Evolutionary conservation across 2,888 invertebrate genomes (phyloP).

Genomic region (Ormia ochracea): DNA sequence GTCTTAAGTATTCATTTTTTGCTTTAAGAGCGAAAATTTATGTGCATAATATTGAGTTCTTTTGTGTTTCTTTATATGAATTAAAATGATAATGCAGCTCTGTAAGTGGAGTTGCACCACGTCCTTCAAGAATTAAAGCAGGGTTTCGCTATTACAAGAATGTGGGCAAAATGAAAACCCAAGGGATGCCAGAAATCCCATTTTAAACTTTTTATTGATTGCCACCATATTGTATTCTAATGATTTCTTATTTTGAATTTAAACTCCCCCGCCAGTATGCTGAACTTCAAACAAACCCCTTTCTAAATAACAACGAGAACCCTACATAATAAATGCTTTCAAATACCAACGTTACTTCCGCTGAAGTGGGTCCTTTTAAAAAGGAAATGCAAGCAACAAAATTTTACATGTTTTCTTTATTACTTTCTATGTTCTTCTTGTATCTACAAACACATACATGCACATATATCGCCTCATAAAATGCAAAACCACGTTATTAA

Average conservation of each 20-base stretch:
- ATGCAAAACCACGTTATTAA: too few relatives aligned
- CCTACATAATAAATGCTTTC: background rate
- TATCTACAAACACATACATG: background rate
- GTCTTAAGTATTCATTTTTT: background rate
- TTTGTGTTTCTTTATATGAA: background rate
- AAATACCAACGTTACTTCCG: background rate
- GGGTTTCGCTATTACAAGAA: background rate
- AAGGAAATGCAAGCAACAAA: background rate
- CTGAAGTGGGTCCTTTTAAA: background rate
- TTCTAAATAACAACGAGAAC: too few relatives aligned
- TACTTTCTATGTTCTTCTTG: constrained; percentile 14
- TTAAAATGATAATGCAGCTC: constrained; percentile 8
- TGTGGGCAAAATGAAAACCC: background rate
- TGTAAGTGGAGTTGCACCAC: background rate
- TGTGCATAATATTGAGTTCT: constrained; percentile 15
- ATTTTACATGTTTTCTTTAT: background rate
- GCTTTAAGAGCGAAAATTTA: background rate
- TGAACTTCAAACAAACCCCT: too few relatives aligned
- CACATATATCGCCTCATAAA: too few relatives aligned
- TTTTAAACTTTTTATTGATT: too few relatives aligned
- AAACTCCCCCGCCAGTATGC: too few relatives aligned
- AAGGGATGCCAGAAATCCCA: background rate
- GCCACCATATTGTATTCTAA: too few relatives aligned
- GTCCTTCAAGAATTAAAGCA: background rate
- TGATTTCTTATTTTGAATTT: too few relatives aligned